A percentile compares a stretch with the other conserved stretches of the same genome.
Conservation (phyloP, 2,797 vertebrate genomes). For the Poecilia gillii region DNA sequence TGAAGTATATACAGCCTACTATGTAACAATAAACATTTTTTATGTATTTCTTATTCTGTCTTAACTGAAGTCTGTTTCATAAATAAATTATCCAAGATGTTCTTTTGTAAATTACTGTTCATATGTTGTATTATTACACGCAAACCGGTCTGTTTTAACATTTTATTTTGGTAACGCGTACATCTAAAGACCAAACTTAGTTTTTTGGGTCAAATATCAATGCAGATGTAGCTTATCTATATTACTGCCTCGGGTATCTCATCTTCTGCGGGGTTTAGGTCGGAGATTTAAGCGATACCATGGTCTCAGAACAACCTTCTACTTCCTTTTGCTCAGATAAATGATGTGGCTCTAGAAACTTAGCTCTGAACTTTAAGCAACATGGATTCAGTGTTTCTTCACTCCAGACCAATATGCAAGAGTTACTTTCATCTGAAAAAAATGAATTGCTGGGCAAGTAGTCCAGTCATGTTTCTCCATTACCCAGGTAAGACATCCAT, state of each 20-base stretch:
- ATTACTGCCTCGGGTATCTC: neutral
- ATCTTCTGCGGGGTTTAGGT: neutral
- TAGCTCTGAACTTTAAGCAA: neutral
- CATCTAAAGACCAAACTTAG: neutral
- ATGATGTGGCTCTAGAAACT: no score
- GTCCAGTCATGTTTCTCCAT: neutral
- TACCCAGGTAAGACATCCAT: neutral
- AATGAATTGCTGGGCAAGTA: neutral
- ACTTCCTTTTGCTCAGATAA: neutral
- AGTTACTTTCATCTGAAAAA: neutral
- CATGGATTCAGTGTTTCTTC: neutral
- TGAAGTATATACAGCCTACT: conserved; percentile 68
- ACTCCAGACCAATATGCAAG: neutral
- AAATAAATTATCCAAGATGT: conserved; percentile 76
- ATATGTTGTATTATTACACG: neutral
- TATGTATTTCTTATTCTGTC: conserved; percentile 79
- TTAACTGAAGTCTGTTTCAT: conserved; percentile 70
- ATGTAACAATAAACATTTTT: conserved; percentile 80
- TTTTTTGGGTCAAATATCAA: no score
- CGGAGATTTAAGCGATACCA: neutral
- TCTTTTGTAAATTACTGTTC: conserved; percentile 43
- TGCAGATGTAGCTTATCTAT: neutral
- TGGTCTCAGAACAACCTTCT: neutral
- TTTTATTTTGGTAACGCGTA: neutral
- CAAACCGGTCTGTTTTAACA: neutral